Base-by-base conservation (phyloP, 2,797 vertebrate genomes). In the Poliocrania exsul region DNA sequence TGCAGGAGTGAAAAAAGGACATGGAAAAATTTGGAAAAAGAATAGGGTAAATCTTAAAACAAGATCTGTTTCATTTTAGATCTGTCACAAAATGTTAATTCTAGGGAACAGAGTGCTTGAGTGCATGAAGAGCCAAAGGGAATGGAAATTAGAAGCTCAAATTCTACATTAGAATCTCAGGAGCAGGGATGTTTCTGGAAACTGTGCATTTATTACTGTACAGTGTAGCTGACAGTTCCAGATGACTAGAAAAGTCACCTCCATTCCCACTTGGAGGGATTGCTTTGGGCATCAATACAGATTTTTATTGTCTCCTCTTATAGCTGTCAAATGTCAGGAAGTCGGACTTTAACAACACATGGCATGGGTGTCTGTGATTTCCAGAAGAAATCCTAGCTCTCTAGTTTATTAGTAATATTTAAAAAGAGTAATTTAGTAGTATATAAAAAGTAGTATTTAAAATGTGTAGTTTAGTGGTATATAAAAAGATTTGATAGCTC, bases 281-380 rank as follows among this genome's bases (percentile, higher is more conserved):
- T 81, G 75, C 92, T 94, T 83, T 87, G 44, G 91, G 93, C 94
- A 83, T 89, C 79, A 89, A 78, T 89, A 89, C 72, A 92, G 75
- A 92, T 95, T 94, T 92, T 93, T 95, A 94, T 81, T 95, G 91
- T 94, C 92, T 81, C 29, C 54, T 94, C 47, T 93, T 81, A 38
- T 46, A 83, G 57, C 21, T 87, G 50, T 93, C 84, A 89, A 74
- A 81, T 92, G 65, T 91, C 79, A 93, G 47, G 25, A 54, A 90
- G 29, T 84, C 51, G 70, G 77, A 47, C 6, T 91, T 77, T 79
- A 89, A 87, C 50, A 77, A 47, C 37, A 72, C 35, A 33, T 94
- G 86, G 14, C 84, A 91, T 1, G 1, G 21, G 24, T 23, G 21
- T 74, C 60, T 87, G 17, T 9, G 13, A 50, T 72, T 91, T 92